Conservation (phyloP, 2,113 vertebrate genomes). For the Lipotes vexillifer region DNA sequence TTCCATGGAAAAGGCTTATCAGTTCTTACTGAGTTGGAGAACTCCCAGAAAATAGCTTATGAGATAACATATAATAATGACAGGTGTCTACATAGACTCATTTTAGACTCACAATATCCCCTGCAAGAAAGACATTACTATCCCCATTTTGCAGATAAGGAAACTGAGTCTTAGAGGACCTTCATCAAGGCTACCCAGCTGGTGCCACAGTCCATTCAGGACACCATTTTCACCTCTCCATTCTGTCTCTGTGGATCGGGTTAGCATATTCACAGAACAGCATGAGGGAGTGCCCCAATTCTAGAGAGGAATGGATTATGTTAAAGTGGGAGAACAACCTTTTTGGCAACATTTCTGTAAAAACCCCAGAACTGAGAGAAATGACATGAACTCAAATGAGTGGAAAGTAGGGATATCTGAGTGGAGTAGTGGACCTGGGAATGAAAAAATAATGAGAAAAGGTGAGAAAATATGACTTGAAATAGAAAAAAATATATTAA, state of each 20-base stretch:
- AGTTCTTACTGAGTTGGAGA: neutral
- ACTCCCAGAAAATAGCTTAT: neutral
- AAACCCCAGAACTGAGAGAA: neutral
- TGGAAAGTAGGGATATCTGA: neutral
- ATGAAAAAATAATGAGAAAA: neutral
- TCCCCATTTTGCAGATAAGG: neutral
- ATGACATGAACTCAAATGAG: neutral
- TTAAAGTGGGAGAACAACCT: neutral
- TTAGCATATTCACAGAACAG: neutral
- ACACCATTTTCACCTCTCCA: rapidly evolving
- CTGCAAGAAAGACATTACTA: neutral
- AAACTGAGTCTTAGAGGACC: neutral
- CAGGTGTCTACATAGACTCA: neutral
- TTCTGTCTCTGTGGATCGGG: neutral
- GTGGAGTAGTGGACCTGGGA: neutral
- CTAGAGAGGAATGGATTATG: neutral
- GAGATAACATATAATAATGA: neutral
- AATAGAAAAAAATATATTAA: neutral
- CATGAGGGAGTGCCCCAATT: rapidly evolving
- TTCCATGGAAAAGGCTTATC: neutral
- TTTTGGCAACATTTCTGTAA: neutral
- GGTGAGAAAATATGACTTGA: neutral
- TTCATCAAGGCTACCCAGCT: neutral
- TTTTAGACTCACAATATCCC: neutral
- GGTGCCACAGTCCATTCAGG: neutral